Conservation (phyloP, 2,113 vertebrate species). For the Acrocephalus kingi region DNA sequence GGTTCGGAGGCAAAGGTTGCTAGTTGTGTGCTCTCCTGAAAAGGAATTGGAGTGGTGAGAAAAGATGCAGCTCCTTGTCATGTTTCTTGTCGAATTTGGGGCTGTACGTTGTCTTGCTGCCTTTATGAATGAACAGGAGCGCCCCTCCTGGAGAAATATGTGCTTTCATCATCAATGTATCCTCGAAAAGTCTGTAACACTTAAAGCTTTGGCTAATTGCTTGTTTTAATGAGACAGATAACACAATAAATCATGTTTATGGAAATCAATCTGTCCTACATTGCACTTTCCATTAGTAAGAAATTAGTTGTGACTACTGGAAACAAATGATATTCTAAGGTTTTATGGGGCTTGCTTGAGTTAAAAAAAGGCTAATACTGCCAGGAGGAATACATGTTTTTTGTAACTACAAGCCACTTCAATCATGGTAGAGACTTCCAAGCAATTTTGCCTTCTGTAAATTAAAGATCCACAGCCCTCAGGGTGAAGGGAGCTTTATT, state of each 20-base stretch:
- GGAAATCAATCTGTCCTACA: background rate
- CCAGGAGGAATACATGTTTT: background rate
- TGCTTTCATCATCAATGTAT: background rate
- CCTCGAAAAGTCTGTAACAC: background rate
- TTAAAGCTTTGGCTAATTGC: background rate
- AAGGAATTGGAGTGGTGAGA: background rate
- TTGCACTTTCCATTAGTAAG: background rate
- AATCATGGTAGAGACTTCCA: background rate
- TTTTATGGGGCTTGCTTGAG: background rate
- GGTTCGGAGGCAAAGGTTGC: background rate
- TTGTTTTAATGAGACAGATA: constrained; percentile 12
- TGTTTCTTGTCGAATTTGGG: background rate
- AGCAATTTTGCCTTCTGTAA: constrained; percentile 14
- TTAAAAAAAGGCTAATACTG: background rate
- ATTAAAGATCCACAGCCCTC: background rate
- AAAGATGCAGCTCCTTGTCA: background rate
- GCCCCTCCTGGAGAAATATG: background rate
- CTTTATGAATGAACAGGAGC: background rate
- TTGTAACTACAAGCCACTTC: constrained; percentile 7
- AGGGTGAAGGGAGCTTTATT: background rate
- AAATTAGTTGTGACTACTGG: background rate
- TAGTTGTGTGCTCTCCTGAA: background rate
- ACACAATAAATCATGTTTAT: constrained; percentile 15
- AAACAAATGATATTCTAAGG: background rate
- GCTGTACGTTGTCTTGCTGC: background rate